These are phyloP conservation scores for Archips crataeganus DNA, from an alignment of 2,888 invertebrate genomes.

Conservation along the genomic window DNA sequence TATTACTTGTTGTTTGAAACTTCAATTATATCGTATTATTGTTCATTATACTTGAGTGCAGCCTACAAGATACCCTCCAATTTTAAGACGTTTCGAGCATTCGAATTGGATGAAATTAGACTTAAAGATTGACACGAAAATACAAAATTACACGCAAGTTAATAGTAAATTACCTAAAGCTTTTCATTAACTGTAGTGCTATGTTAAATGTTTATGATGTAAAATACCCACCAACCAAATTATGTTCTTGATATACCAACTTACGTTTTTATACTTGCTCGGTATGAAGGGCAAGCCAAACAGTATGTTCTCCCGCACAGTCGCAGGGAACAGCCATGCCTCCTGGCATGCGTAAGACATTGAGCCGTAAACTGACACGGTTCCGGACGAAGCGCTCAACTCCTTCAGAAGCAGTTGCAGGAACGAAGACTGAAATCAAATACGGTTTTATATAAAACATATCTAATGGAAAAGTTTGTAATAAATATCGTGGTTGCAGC, in stretches of 20 bases:
- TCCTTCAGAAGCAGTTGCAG: conserved; percentile 91
- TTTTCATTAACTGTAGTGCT: too few relatives aligned
- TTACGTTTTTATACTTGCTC: conserved; percentile 83
- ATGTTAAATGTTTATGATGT: background rate
- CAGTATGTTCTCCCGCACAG: conserved; percentile 94
- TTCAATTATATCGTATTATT: too few relatives aligned
- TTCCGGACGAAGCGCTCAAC: conserved; percentile 87
- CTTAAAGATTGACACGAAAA: too few relatives aligned
- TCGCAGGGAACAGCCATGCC: conserved; percentile 93
- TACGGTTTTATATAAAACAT: conserved; percentile 31
- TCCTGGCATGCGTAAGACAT: conserved; percentile 93
- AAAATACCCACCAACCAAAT: too few relatives aligned
- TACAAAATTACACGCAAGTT: background rate
- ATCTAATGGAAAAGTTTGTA: too few relatives aligned
- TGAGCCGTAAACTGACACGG: conserved; percentile 87
- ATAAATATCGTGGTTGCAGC: too few relatives aligned
- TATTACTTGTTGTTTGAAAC: too few relatives aligned
- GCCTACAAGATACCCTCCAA: too few relatives aligned
- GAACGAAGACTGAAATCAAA: conserved; percentile 84
- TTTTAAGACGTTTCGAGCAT: too few relatives aligned
- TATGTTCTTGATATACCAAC: conserved; percentile 39
- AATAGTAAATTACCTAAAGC: background rate
- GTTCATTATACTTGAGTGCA: too few relatives aligned
- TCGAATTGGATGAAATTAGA: too few relatives aligned
- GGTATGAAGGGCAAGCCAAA: conserved; percentile 90